phyloP scores from a whole-genome alignment of 2,797 vertebrate species.

The Acrocephalus scirpaceus region DNA sequence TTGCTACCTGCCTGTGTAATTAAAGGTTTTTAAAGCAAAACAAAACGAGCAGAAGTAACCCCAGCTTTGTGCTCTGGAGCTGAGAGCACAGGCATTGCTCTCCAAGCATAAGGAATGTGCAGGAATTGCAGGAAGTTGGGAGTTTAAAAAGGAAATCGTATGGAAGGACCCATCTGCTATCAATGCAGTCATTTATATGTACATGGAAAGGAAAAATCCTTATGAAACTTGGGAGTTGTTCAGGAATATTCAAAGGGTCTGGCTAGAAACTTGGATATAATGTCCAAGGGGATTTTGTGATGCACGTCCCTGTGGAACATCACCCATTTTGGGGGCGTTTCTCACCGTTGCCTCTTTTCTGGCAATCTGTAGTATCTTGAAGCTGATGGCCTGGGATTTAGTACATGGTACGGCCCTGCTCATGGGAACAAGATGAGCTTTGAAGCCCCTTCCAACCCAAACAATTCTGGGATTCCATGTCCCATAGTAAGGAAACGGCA shows the following conservation, averaged over 20 bases:
- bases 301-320: background rate
- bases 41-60: background rate
- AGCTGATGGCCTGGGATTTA: background rate
- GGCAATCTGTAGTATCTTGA: background rate
- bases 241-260: background rate
- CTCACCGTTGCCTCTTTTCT: background rate
- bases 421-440: background rate
- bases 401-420: background rate
- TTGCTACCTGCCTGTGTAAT: background rate
- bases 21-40: background rate
- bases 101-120: background rate
- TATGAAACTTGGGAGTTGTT: background rate
- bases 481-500: rapidly evolving
- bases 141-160: background rate
- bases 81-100: background rate
- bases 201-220: background rate
- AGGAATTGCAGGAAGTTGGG: background rate
- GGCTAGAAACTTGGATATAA: background rate
- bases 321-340: background rate
- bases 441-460: background rate
- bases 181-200: background rate
- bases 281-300: background rate
- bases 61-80: background rate
- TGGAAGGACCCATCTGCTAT: background rate
- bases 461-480: background rate